Base-by-base conservation (phyloP, 2,113 vertebrate species). In the Geococcyx californianus region DNA sequence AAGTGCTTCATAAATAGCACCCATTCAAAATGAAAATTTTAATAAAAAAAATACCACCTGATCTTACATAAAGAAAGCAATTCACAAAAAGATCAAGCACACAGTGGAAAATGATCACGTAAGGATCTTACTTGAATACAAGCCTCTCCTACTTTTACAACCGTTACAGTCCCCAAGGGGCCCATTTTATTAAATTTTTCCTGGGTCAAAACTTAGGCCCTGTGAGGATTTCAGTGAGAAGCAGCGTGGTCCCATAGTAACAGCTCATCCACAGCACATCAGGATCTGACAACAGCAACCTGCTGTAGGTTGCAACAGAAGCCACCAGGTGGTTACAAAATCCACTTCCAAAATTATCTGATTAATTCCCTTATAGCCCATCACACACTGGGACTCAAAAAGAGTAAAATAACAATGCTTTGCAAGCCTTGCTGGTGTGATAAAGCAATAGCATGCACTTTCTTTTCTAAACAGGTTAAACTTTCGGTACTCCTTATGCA, bases 311-410 rank as follows among this genome's bases (percentile, higher is more conserved):
- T 88, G 84, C 70, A 90, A 80, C 38, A 59, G 78, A 86, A 97
- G 87, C 74, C 81, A 90, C 67, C 89, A 93, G 85, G 95, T 78
- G 90, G 83, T 90, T 90, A 90, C 83, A 94, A 94, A 96, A 97
- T 95, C 95, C 76, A 93, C 83, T 88, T 93, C 64, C 85, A 94
- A 88, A 95, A 90, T 84, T 40, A 86, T 68, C 93, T 89, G 92
- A 96, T 96, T 81, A 96, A 93, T 64, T 77, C 64, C 54, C 77
- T 74, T 36, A 33, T 28, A 75, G 82, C 70, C 47, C 69, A 67
- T 45, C 64, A 38, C 73, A 89, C 1, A 10, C 73, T 12, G 34
- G 11, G 60, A 82, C 52, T 51, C 62, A 86, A 36, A 86, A 51
- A 70, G 34, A 90, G 55, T 51, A 77, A 80, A 92, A n/a, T 60